A percentile compares a stretch with the other conserved stretches of the same genome.
Conservation (phyloP, 2,888 invertebrate genomes). For the Tachina grossa region DNA sequence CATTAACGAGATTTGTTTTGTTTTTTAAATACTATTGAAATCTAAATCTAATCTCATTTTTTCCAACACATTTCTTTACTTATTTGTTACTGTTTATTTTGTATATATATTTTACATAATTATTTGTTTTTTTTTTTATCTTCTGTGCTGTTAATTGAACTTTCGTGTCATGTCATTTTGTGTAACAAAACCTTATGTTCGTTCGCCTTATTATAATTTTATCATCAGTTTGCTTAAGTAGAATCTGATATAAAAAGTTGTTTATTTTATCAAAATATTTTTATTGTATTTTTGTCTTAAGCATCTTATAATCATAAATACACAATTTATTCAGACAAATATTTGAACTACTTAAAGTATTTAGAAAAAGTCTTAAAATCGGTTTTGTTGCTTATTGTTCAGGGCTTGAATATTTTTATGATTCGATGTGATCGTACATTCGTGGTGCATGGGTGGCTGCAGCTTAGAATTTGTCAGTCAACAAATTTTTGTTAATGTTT, state of each 20-base stretch:
- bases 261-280: constrained; percentile 37
- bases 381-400: neutral
- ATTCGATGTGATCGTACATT: neutral
- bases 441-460: constrained; percentile 34
- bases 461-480: constrained; percentile 33
- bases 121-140: constrained; percentile 3
- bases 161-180: constrained; percentile 58
- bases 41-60: constrained; percentile 5
- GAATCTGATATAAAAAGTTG: constrained; percentile 45
- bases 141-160: constrained; percentile 61
- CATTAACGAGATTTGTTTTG: neutral
- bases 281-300: constrained; percentile 35
- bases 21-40: neutral
- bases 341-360: constrained; percentile 53
- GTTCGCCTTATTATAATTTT: constrained; percentile 9
- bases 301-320: constrained; percentile 66
- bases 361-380: constrained; percentile 33
- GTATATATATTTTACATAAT: constrained; percentile 14
- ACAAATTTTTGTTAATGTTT: constrained; percentile 35
- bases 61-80: constrained; percentile 19
- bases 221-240: constrained; percentile 51
- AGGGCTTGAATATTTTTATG: neutral
- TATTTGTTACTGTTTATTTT: neutral
- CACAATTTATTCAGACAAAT: constrained; percentile 29
- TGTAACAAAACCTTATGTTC: constrained; percentile 46